A percentile compares a stretch with the other conserved stretches of the same genome.
Evolutionary conservation across 1,140 invertebrate genomes (phyloP).

Genomic region (Drosophila pachea): DNA sequence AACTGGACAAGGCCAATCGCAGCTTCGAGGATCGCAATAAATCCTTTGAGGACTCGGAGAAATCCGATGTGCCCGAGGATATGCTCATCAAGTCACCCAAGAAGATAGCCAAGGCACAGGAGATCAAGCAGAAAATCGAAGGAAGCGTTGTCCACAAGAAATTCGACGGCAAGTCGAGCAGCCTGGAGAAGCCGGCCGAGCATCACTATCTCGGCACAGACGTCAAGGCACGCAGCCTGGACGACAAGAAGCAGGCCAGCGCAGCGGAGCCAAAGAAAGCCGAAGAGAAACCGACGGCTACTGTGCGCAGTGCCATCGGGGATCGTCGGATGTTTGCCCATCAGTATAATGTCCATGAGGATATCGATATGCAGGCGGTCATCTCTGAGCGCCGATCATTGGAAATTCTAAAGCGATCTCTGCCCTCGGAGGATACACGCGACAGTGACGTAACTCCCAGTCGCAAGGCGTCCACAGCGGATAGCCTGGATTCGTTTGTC

Average conservation of each 20-base stretch:
- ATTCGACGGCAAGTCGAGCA: constrained; percentile 81
- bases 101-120: constrained; percentile 82
- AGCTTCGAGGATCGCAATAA: constrained; percentile 82
- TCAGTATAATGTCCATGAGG: constrained; percentile 77
- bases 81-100: constrained; percentile 81
- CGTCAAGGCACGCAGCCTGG: constrained; percentile 82
- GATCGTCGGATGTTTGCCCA: constrained; percentile 78
- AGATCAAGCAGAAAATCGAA: constrained; percentile 83
- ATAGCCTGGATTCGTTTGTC: constrained; percentile 81
- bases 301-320: constrained; percentile 61
- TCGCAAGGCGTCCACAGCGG: constrained; percentile 81
- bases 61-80: constrained; percentile 79
- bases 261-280: constrained; percentile 55
- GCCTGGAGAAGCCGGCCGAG: constrained; percentile 80
- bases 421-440: constrained; percentile 73
- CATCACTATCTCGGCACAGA: constrained; percentile 80
- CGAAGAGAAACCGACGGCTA: constrained; percentile 57
- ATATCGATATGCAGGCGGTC: constrained; percentile 82
- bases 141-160: constrained; percentile 82
- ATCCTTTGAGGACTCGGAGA: constrained; percentile 82
- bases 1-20: constrained; percentile 81
- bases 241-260: constrained; percentile 70
- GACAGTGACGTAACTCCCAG: constrained; percentile 76
- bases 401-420: constrained; percentile 78
- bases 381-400: constrained; percentile 82